These are phyloP conservation scores for Brachyptera putata DNA, from an alignment of 2,888 invertebrate species.

Conservation along the genomic window DNA sequence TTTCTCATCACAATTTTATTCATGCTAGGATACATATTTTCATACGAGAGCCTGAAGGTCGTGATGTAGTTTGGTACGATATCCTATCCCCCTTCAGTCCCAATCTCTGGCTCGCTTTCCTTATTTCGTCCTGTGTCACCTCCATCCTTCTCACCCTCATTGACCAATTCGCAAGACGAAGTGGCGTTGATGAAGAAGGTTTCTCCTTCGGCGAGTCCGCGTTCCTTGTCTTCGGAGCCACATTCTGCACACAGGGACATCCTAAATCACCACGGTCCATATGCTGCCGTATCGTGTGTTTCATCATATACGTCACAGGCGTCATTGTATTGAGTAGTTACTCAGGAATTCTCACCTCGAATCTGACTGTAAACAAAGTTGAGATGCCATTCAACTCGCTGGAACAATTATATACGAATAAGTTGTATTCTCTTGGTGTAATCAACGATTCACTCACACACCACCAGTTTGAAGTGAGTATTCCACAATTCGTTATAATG, in stretches of 20 bases:
- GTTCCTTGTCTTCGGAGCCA: constrained; percentile 2
- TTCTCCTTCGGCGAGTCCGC: not conserved
- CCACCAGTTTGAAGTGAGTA: not conserved
- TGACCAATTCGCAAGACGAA: not conserved
- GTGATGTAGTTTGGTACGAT: not conserved
- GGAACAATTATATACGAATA: not conserved
- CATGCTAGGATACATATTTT: not conserved
- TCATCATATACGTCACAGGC: constrained; percentile 3
- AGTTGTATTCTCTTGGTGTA: not conserved
- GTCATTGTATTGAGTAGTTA: not conserved
- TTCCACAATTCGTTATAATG: no score
- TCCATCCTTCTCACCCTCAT: not conserved
- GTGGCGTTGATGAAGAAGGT: not conserved
- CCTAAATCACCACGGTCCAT: not conserved
- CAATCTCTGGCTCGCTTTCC: not conserved
- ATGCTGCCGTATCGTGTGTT: not conserved
- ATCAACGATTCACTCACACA: constrained; percentile 1
- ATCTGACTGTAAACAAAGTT: not conserved
- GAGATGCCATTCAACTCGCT: constrained; percentile 2
- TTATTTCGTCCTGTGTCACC: not conserved
- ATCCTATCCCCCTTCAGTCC: not conserved
- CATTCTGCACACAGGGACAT: not conserved
- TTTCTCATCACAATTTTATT: no score
- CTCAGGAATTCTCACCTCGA: constrained; percentile 11
- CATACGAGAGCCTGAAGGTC: not conserved